phyloP scores from a whole-genome alignment of 2,113 vertebrate species.

The Hydrochoerus hydrochaeris region DNA sequence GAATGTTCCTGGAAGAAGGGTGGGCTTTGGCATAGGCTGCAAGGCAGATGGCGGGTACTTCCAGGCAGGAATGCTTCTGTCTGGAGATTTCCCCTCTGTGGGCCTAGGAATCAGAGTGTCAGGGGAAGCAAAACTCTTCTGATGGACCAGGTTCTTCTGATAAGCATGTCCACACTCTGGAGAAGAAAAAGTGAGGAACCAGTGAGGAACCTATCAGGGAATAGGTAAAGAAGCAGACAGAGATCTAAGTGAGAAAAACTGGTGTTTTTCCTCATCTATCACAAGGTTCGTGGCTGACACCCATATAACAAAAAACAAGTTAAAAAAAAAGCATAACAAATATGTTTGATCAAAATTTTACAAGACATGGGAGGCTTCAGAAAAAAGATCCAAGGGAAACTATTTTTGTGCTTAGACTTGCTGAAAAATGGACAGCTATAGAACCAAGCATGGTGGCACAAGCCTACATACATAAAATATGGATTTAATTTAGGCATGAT shows the following conservation, averaged over 20 bases:
- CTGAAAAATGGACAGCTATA: background rate
- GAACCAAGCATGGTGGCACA: background rate
- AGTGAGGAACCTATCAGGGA: background rate
- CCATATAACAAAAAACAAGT: background rate
- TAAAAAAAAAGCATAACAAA: background rate
- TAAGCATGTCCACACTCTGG: slow-evolving; percentile 64
- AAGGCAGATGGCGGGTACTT: background rate
- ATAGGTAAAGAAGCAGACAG: background rate
- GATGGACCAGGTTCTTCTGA: accelerated
- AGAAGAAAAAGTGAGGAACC: slow-evolving; percentile 45
- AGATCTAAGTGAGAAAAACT: background rate
- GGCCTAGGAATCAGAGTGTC: background rate
- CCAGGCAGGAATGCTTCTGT: background rate
- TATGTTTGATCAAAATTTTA: background rate
- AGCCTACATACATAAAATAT: background rate
- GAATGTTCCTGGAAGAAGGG: background rate
- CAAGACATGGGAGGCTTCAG: background rate
- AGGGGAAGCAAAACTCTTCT: background rate
- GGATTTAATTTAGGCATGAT: background rate
- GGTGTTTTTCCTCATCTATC: background rate
- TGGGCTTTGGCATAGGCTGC: background rate
- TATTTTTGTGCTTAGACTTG: background rate
- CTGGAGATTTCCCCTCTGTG: background rate
- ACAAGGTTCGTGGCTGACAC: background rate
- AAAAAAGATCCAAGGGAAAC: background rate